Evolutionary conservation across 2,797 vertebrate species (phyloP).

Genomic region (Poeciliopsis paucimaculata): DNA sequence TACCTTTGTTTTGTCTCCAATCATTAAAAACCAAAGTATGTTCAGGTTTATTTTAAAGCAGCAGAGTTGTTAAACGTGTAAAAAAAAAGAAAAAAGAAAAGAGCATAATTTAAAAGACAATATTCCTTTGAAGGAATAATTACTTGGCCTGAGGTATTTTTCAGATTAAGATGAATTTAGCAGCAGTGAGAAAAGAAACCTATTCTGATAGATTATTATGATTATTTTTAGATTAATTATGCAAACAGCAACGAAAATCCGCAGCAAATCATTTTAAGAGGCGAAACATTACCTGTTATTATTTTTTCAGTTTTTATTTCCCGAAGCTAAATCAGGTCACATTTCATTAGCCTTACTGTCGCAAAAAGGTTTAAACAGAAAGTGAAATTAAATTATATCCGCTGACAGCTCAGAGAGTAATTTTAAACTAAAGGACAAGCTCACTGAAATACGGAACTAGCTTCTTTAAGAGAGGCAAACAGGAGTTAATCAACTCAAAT

Average conservation of each 20-base stretch:
- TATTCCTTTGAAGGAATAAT: neutral
- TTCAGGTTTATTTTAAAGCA: neutral
- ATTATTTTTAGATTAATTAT: neutral
- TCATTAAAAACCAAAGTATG: neutral
- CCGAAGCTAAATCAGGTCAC: neutral
- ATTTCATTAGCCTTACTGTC: neutral
- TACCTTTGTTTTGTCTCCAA: neutral
- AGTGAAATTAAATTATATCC: slow-evolving; percentile 21
- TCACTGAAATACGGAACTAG: neutral
- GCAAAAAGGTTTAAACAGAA: slow-evolving; percentile 15
- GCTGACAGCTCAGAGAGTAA: neutral
- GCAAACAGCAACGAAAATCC: neutral
- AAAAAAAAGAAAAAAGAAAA: neutral
- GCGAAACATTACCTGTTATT: neutral
- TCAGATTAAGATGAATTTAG: neutral
- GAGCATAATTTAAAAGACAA: neutral
- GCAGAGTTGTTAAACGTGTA: neutral
- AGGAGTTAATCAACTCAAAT: neutral
- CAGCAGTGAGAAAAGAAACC: neutral
- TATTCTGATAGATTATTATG: neutral
- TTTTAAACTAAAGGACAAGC: neutral
- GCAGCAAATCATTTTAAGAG: neutral
- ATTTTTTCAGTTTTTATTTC: neutral
- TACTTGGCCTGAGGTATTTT: neutral
- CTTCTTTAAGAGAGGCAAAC: neutral